Evolutionary conservation across 2,797 vertebrate genomes (phyloP).

Genomic region (Harpagifer antarcticus): DNA sequence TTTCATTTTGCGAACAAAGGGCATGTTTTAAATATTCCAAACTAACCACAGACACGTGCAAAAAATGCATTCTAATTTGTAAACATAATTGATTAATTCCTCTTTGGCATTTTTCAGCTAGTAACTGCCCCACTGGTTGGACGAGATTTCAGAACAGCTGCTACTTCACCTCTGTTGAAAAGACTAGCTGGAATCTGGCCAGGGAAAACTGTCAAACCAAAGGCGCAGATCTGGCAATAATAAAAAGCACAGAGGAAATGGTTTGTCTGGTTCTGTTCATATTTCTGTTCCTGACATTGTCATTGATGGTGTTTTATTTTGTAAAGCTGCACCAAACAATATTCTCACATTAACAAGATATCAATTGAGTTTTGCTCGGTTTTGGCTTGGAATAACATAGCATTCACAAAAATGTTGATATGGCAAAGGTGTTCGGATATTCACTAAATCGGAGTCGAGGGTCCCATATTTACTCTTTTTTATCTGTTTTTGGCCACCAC

Average conservation of each 20-base stretch:
- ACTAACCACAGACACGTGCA: neutral
- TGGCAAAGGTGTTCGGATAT: neutral
- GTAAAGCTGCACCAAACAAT: neutral
- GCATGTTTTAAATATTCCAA: too few species aligned
- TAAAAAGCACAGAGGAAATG: conserved; percentile 68
- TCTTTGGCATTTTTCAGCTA: conserved; percentile 41
- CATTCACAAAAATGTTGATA: neutral
- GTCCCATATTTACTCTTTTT: neutral
- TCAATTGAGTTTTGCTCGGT: neutral
- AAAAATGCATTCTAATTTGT: neutral
- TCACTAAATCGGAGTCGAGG: too few species aligned
- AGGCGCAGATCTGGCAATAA: conserved; percentile 67
- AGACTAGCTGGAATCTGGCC: conserved; percentile 61
- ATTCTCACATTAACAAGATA: neutral
- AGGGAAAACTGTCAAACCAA: conserved; percentile 53
- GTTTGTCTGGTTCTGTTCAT: conserved; percentile 50
- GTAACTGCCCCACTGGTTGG: conserved; percentile 65
- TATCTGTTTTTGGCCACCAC: neutral
- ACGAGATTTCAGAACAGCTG: conserved; percentile 60
- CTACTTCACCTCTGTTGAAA: conserved; percentile 62
- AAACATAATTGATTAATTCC: neutral
- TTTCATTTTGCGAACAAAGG: too few species aligned
- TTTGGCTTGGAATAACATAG: neutral
- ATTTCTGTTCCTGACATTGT: neutral
- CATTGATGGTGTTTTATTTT: neutral